phyloP scores from a whole-genome alignment of 2,113 vertebrate genomes.

The Euleptes europaea region DNA sequence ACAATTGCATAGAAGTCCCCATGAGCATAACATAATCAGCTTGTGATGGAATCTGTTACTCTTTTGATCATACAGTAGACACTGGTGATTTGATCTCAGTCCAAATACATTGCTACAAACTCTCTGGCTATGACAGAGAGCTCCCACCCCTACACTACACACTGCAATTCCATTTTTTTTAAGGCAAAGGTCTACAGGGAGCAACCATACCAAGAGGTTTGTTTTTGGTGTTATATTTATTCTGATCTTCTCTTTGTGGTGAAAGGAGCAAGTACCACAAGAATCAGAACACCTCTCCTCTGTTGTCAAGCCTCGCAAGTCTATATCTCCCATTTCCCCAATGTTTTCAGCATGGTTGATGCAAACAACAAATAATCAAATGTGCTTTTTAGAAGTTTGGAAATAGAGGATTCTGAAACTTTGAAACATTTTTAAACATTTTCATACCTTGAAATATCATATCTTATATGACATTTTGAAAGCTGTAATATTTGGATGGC shows the following conservation, averaged over 20 bases:
- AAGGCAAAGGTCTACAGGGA: neutral
- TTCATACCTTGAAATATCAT: neutral
- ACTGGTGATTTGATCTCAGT: conserved; percentile 23
- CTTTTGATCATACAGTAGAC: conserved; percentile 25
- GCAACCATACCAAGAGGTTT: neutral
- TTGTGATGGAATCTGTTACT: conserved; percentile 19
- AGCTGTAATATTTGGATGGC: conserved; percentile 11
- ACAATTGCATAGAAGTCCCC: conserved; percentile 51
- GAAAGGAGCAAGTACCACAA: conserved; percentile 6
- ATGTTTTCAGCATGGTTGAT: neutral
- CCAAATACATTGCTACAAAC: conserved; percentile 29
- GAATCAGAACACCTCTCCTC: neutral
- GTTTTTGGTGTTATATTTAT: conserved; percentile 1
- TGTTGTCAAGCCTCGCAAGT: neutral
- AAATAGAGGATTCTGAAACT: neutral
- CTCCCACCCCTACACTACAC: neutral
- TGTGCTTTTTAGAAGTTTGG: neutral
- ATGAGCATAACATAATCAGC: conserved; percentile 38
- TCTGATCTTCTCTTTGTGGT: conserved; percentile 5
- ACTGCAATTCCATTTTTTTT: conserved; percentile 14
- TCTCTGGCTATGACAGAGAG: neutral
- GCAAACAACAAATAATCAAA: neutral
- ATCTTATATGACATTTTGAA: neutral
- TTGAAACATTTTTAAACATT: neutral
- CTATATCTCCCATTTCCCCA: neutral